Percentiles rank a stretch among this genome's conserved stretches.
Evolutionary conservation across 2,113 vertebrate genomes (phyloP).

Genomic region (Toxostoma redivivum): DNA sequence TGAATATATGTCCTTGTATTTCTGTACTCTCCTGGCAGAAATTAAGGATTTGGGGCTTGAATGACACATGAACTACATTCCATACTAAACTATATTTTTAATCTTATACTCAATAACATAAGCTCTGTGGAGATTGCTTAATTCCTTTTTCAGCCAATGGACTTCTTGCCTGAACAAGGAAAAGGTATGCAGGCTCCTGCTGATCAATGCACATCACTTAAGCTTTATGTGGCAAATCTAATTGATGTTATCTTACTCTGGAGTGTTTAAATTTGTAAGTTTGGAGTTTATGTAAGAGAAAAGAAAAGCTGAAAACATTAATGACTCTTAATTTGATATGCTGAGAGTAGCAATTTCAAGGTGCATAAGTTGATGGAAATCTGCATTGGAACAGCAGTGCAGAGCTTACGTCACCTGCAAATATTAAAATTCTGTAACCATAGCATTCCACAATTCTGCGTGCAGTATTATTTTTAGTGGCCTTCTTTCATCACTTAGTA

Average conservation of each 20-base stretch:
- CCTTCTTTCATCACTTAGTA: not conserved
- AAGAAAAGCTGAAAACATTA: conserved; percentile 3
- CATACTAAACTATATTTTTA: not conserved
- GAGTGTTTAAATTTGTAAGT: conserved; percentile 13
- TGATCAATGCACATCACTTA: conserved; percentile 1
- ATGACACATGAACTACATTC: not conserved
- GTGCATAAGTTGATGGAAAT: not conserved
- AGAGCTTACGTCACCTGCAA: conserved; percentile 10
- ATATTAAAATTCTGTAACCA: conserved; percentile 33
- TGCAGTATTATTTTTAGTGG: conserved; percentile 9
- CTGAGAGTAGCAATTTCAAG: conserved; percentile 24
- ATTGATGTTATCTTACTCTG: not conserved
- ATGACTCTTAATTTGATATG: not conserved
- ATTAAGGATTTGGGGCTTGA: not conserved
- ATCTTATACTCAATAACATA: not conserved
- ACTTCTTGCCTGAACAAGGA: conserved; percentile 1
- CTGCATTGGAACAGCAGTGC: not conserved
- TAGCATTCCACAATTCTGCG: conserved; percentile 15
- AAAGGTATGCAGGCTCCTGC: not conserved
- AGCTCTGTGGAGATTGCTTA: not conserved
- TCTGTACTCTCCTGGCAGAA: not conserved
- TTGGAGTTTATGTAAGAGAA: not conserved
- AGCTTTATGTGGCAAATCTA: conserved; percentile 6
- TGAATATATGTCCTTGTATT: not conserved
- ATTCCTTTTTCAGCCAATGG: conserved; percentile 4